Evolutionary conservation across 2,113 vertebrate genomes (phyloP), one percentile per base, ranked within the genome.

Genomic region (Cyprinus carpio): DNA sequence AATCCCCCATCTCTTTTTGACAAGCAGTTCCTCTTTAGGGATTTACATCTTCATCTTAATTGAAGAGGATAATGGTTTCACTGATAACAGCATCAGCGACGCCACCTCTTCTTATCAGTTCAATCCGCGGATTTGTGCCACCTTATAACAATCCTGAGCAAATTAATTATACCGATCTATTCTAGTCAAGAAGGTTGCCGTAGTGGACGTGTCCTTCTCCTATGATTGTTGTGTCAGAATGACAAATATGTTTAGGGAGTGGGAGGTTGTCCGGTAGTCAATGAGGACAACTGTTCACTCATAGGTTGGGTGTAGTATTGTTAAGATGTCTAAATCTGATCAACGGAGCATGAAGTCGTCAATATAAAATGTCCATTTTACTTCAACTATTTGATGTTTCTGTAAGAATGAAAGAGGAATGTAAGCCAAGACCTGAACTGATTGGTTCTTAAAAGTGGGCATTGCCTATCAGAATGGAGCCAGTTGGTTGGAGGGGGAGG

Each of bases 151-250:
- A 84, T 77, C 87, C 71, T 58, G 69, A 69, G 83, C 76, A 83
- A 89, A 86, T 87, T 85, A 87, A 92, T 92, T 88, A 92, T 93
- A 89, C 79, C 90, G 90, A 91, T 93, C 87, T 91, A 92, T 92
- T 89, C 80, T 34, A 51, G 91, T 92, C 92, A 90, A 87, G 88
- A 88, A 90, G 85, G 86, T 89, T 89, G 89, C 91, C 91, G 75
- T 85, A 91, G 84, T 90, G 87, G 91, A 93, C 88, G 78, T 90
- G 85, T 80, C 51, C 82, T 89, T 71, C 31, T 58, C 85, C 85
- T 79, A 76, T 91, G 91, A 92, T 92, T 87, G 90, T 87, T 81
- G 64, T 92, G 91, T 92, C 91, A 93, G 87, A 90, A 91, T 91
- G 91, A 93, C 88, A 90, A 93, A 93, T 93, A 92, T 91, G 27